These are phyloP conservation scores for Minunthozetes semirufus DNA, from an alignment of 2,888 invertebrate genomes.

Conservation along the genomic window DNA sequence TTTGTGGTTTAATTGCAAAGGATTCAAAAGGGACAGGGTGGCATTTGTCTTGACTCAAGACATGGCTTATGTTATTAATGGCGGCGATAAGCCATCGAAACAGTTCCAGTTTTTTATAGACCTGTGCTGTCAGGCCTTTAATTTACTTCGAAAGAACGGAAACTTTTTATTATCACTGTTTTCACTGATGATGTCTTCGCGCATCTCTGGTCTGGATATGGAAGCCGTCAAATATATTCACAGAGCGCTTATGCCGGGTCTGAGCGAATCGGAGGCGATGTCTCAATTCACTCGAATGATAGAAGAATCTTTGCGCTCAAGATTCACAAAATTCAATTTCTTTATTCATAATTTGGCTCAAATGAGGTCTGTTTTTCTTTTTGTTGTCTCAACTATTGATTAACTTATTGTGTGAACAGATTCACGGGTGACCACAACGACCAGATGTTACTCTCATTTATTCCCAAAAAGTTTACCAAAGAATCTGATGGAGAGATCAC, in stretches of 20 bases:
- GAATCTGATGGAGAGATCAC: slow-evolving; percentile 80
- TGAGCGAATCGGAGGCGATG: slow-evolving; percentile 89
- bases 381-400: not conserved
- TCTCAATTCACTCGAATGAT: slow-evolving; percentile 94
- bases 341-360: slow-evolving; percentile 95
- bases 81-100: slow-evolving; percentile 83
- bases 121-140: slow-evolving; percentile 93
- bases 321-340: slow-evolving; percentile 96
- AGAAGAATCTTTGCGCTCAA: slow-evolving; percentile 82
- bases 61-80: slow-evolving; percentile 99
- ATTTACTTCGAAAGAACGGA: slow-evolving; percentile 82
- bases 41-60: slow-evolving; percentile 97
- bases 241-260: slow-evolving; percentile 74
- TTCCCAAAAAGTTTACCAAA: slow-evolving; percentile 75
- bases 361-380: slow-evolving; percentile 48
- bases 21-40: slow-evolving; percentile 87
- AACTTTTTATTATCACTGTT: slow-evolving; percentile 83
- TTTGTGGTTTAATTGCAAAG: not conserved
- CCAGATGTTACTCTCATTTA: slow-evolving; percentile 74
- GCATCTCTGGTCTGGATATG: slow-evolving; percentile 81
- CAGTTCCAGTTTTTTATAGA: slow-evolving; percentile 98
- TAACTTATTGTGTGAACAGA: slow-evolving; percentile 48
- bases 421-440: slow-evolving; percentile 77
- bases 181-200: slow-evolving; percentile 84
- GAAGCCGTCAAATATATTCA: slow-evolving; percentile 89